Percentiles rank a stretch among this genome's conserved stretches.
These are phyloP conservation scores for Pristionchus mayeri DNA, from an alignment of 2,888 invertebrate species.

Conservation along the genomic window DNA sequence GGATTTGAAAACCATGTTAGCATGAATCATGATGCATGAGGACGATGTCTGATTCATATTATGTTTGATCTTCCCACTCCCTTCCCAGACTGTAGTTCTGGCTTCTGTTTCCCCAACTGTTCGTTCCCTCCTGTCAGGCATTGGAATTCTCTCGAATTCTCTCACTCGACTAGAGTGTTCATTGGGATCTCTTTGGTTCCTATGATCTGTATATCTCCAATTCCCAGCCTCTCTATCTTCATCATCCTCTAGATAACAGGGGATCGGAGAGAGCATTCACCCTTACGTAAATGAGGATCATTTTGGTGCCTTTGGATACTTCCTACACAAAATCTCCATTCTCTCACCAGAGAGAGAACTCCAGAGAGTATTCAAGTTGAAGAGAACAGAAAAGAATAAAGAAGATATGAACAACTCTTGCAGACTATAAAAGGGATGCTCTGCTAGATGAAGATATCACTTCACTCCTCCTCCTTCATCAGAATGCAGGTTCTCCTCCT, in stretches of 20 bases:
- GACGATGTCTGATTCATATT: too few relatives aligned
- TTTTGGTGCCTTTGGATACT: constrained; percentile 8
- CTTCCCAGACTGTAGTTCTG: constrained; percentile 2
- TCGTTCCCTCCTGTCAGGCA: too few relatives aligned
- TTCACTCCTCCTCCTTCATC: neutral
- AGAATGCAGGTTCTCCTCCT: neutral
- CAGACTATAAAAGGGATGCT: constrained; percentile 4
- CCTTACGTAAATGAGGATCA: too few relatives aligned
- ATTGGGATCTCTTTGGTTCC: neutral
- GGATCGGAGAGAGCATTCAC: too few relatives aligned
- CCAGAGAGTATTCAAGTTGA: too few relatives aligned
- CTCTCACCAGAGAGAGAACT: too few relatives aligned
- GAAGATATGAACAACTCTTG: too few relatives aligned
- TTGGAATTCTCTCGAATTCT: neutral
- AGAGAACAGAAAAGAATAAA: too few relatives aligned
- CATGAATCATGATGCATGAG: too few relatives aligned
- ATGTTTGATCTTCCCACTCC: too few relatives aligned
- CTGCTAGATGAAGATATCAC: neutral
- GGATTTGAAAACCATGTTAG: too few relatives aligned
- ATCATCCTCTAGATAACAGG: neutral
- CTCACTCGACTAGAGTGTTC: neutral
- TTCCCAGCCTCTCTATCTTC: too few relatives aligned
- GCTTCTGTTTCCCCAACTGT: neutral
- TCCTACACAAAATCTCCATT: neutral
- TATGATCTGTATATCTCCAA: neutral